A percentile compares a stretch with the other conserved stretches of the same genome.
These are phyloP conservation scores for Merluccius polli DNA, from an alignment of 2,797 vertebrate genomes.

Conservation along the genomic window DNA sequence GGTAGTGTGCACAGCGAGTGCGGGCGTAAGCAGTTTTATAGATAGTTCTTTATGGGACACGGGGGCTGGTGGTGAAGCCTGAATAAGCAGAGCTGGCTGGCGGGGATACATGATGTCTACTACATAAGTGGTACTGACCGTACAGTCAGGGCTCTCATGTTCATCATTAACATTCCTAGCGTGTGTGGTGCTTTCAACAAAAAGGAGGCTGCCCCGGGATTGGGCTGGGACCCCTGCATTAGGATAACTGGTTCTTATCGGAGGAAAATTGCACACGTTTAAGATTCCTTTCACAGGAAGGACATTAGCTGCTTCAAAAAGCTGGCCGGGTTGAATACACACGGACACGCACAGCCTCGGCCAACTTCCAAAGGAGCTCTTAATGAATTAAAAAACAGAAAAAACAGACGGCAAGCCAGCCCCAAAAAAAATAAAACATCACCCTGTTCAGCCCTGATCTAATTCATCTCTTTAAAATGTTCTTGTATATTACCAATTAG, in stretches of 20 bases:
- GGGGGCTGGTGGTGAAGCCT: constrained; percentile 33
- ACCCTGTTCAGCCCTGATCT: not conserved
- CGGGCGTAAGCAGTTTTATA: constrained; percentile 48
- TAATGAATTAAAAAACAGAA: constrained; percentile 30
- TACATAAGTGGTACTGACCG: constrained; percentile 10
- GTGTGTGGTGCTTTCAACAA: constrained; percentile 38
- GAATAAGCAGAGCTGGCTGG: constrained; percentile 33
- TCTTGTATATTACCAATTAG: not conserved
- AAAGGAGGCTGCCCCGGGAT: constrained; percentile 29
- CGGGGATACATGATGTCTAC: constrained; percentile 26
- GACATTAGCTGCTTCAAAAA: constrained; percentile 35
- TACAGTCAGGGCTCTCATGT: constrained; percentile 37
- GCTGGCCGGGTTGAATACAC: not conserved
- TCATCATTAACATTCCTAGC: constrained; percentile 57
- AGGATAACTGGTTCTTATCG: constrained; percentile 56
- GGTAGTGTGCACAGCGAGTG: constrained; percentile 35
- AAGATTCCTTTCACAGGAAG: constrained; percentile 37
- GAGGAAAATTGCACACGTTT: constrained; percentile 47
- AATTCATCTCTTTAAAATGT: not conserved
- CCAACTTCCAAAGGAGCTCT: constrained; percentile 35
- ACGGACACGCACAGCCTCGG: constrained; percentile 3
- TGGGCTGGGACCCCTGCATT: constrained; percentile 41
- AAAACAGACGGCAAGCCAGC: not conserved
- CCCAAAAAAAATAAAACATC: not conserved
- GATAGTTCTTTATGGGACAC: constrained; percentile 46